These are phyloP conservation scores for Aviceda subcristata DNA, from an alignment of 2,113 vertebrate genomes.

Conservation along the genomic window DNA sequence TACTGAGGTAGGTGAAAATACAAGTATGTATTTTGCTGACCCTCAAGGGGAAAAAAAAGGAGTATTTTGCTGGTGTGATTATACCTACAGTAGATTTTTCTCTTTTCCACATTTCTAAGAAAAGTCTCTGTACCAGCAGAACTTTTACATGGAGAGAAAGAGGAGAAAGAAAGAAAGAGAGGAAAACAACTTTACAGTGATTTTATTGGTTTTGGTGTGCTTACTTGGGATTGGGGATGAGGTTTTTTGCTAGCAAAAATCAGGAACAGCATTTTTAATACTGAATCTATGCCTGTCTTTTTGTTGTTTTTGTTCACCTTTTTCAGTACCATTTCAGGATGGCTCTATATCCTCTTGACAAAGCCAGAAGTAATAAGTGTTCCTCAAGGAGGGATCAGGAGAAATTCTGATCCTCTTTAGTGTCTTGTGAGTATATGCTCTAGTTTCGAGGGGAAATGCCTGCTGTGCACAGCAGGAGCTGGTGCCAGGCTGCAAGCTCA, in stretches of 20 bases:
- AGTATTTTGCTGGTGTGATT: not conserved
- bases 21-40: not conserved
- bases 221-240: not conserved
- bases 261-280: not conserved
- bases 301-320: not conserved
- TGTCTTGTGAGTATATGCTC: not conserved
- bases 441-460: conserved; percentile 26
- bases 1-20: not conserved
- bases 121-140: not conserved
- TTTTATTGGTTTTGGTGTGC: not conserved
- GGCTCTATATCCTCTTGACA: not conserved
- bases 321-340: not conserved
- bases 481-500: conserved; percentile 43
- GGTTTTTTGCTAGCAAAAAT: not conserved
- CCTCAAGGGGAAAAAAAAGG: not conserved
- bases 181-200: not conserved
- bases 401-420: conserved; percentile 23
- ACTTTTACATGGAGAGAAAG: not conserved
- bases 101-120: not conserved
- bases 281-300: not conserved
- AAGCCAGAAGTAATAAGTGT: not conserved
- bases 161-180: not conserved
- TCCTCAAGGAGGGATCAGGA: not conserved
- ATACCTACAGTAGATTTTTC: not conserved
- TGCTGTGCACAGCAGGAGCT: conserved; percentile 66